A percentile compares a stretch with the other conserved stretches of the same genome.
Evolutionary conservation across 2,888 invertebrate species (phyloP).

Genomic region (Melieria crassipennis): DNA sequence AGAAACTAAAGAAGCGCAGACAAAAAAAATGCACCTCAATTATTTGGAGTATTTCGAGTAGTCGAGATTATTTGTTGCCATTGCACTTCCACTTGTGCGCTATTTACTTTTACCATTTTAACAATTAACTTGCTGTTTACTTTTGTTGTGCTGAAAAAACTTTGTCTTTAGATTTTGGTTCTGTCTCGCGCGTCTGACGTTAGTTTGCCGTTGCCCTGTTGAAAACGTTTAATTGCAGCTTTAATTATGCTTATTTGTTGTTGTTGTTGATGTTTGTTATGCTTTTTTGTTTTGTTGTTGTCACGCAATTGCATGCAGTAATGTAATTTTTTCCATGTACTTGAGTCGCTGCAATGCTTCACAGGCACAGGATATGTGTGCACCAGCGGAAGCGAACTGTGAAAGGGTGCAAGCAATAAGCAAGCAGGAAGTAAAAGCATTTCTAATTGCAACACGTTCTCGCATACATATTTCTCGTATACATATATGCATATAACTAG

Average conservation of each 20-base stretch:
- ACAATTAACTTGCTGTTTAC: no score
- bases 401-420: background rate
- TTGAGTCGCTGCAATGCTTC: background rate
- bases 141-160: no score
- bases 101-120: no score
- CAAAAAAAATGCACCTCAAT: no score
- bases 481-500: no score
- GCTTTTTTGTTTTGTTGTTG: background rate
- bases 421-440: conserved; percentile 40
- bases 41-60: no score
- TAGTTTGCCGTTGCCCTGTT: background rate
- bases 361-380: background rate
- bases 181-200: background rate
- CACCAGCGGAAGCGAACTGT: background rate
- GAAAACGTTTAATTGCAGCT: background rate
- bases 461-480: no score
- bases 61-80: no score
- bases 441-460: conserved; percentile 41
- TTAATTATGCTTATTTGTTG: background rate
- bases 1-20: no score
- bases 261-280: background rate
- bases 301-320: conserved; percentile 9
- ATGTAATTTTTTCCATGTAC: conserved; percentile 1
- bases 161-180: no score
- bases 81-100: no score